Base-by-base conservation (phyloP, 1,140 invertebrate species). In the Leptinotarsa undecemlineata region DNA sequence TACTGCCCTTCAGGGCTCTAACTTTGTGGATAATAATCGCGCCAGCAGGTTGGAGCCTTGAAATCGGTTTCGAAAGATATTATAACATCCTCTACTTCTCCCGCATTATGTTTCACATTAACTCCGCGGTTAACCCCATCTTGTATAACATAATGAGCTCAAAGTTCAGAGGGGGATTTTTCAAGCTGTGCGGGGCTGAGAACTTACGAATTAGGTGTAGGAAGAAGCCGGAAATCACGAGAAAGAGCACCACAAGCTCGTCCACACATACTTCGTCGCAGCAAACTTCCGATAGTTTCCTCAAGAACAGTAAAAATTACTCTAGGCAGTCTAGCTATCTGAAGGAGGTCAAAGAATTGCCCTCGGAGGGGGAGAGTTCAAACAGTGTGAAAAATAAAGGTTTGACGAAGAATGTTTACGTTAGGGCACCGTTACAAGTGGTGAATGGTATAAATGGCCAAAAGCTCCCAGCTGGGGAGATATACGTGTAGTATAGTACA, bases 91-190 rank as follows among this genome's bases (percentile, higher is more conserved):
- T 97, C 14, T 96, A 95, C 85, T 93, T 96, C 85, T 93, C 91
- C 80, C 89, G 95, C 64, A 90, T 96, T 33, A 94, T 96, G 92
- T 85, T 95, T 19, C 96, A 96, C 85, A 88, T 96, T 20, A 96
- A 96, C 83, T 96, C 94, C 5, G 94, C 94, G 26, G 91, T 96
- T 73, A 97, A 96, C 86, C 95, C 95, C 4, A 95, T 96, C 78
- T 87, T 96, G 17, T 96, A 97, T 85, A 95, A 94, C 84, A 87
- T 95, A 15, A 95, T 95, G 92, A 96, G 94, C n/a, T 94, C 94
- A 0, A 96, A 96, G 85, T 97, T 96, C 86, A 89, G 95, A 14
- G 90, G 92, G 19, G 95, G 94, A 0, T 96, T 96, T 80, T 85
- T 91, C 11, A 90, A 89, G 67, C 80, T 93, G 62, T 87, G 91